Evolutionary conservation across 2,113 vertebrate genomes (phyloP).

Genomic region (Pionites leucogaster): DNA sequence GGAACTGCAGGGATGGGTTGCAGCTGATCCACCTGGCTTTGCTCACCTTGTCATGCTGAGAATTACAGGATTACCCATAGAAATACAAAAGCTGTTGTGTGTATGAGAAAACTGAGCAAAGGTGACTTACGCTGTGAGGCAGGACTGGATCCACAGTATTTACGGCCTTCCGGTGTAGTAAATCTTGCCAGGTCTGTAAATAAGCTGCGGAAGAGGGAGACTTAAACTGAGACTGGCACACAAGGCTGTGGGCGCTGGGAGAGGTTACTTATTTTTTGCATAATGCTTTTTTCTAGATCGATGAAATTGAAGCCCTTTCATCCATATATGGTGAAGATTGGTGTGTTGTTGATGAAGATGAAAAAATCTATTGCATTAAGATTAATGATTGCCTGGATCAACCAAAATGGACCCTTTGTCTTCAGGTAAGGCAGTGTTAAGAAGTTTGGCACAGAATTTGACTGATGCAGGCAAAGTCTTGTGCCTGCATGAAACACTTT

Average conservation of each 20-base stretch:
- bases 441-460: background rate
- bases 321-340: slow-evolving; percentile 96
- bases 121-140: accelerated
- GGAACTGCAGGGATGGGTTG: background rate
- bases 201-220: background rate
- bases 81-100: background rate
- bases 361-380: slow-evolving; percentile 94
- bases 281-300: slow-evolving; percentile 75
- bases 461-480: background rate
- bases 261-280: background rate
- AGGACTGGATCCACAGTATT: background rate
- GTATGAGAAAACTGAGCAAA: background rate
- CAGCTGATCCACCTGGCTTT: background rate
- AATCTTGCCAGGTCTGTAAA: background rate
- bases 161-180: accelerated
- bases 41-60: background rate
- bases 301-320: slow-evolving; percentile 95
- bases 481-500: background rate
- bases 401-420: slow-evolving; percentile 85
- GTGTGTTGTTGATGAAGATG: slow-evolving; percentile 91
- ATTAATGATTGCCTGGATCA: slow-evolving; percentile 80
- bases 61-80: accelerated
- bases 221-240: background rate
- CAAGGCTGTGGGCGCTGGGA: background rate
- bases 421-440: slow-evolving; percentile 81